Evolutionary conservation across 92 coral and sea anemone genomes (phyloP), one percentile per base, ranked within the genome.

Genomic region (Scolanthus callimorphus): DNA sequence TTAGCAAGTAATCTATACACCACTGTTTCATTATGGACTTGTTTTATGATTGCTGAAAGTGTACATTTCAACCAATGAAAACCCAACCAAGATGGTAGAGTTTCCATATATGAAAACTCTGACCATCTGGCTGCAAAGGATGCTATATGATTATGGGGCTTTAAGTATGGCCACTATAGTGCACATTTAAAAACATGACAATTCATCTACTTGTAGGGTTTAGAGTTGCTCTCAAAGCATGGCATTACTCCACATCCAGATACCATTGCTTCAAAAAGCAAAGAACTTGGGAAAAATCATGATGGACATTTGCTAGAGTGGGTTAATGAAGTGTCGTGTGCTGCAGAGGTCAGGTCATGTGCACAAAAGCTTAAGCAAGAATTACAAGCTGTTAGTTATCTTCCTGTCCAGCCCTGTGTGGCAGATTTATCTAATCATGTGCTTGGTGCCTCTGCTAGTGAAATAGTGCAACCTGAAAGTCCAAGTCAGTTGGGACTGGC

Each of bases 191-290:
- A n/a, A n/a, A n/a, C n/a, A n/a, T n/a, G n/a, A n/a, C n/a, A n/a
- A n/a, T n/a, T n/a, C n/a, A n/a, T n/a, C n/a, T n/a, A n/a, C n/a
- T 29, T 47, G 23, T 17, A 70, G 77, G 77, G 77, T 20, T 59
- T 57, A 45, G 34, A 70, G 31, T 20, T 60, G 27, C 25, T 70
- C 50, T 57, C n/a, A 41, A 39, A 61, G 25, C 78, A 46, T 59
- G 78, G 69, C 22, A n/a, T 71, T 0, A 43, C 78, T 29, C 63
- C 55, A 28, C 78, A 71, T 55, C 78, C 78, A 21, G 58, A 61
- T 17, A 21, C 13, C 19, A 39, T 51, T 19, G 22, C 60, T 24
- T 44, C 8, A 31, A 59, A 71, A 50, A 41, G 61, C 25, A 71
- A 71, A 56, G 69, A 71, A 31, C 47, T 59, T 1, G 78, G 78